These are phyloP conservation scores for Buceros bicornis DNA, from an alignment of 2,797 vertebrate genomes.

Conservation along the genomic window DNA sequence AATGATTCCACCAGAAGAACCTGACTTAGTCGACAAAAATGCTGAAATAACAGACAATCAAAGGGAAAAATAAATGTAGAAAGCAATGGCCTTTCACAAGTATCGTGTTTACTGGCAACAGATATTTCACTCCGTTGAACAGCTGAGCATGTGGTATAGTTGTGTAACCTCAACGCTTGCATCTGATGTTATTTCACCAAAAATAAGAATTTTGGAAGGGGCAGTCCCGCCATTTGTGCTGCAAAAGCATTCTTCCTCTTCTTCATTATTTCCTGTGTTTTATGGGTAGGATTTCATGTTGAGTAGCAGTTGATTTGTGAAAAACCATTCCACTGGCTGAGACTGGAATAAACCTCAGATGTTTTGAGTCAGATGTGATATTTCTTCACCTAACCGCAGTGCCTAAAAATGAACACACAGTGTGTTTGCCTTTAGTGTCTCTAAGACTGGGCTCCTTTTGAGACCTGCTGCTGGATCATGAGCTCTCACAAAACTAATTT, in stretches of 20 bases:
- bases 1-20: neutral
- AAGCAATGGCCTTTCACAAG: neutral
- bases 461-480: neutral
- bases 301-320: neutral
- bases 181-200: neutral
- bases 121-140: neutral
- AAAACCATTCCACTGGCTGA: neutral
- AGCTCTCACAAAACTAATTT: neutral
- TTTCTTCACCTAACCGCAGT: neutral
- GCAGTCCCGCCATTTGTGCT: neutral
- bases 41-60: neutral
- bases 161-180: neutral
- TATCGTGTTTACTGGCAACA: neutral
- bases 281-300: neutral
- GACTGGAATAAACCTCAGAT: neutral
- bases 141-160: neutral
- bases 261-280: neutral
- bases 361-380: neutral
- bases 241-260: neutral
- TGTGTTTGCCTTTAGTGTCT: neutral
- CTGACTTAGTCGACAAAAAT: neutral
- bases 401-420: neutral
- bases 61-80: neutral
- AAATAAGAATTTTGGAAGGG: neutral
- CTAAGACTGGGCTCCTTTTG: neutral